Evolutionary conservation across 2,888 invertebrate species (phyloP), one percentile per base, ranked within the genome.

Genomic region (Machimus atricapillus): DNA sequence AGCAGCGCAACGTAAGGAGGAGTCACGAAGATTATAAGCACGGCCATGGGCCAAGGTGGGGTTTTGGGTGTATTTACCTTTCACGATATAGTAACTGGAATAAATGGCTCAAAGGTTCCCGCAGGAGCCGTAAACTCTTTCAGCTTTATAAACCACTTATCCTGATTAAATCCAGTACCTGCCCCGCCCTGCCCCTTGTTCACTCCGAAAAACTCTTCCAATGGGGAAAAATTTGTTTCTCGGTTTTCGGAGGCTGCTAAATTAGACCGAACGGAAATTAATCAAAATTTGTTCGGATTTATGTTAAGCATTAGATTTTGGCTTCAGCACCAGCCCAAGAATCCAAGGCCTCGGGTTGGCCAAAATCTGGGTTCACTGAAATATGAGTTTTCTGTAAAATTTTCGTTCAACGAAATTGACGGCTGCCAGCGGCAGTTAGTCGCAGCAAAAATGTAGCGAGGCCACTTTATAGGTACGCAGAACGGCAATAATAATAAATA

Each of bases 131-230:
- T 85, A 85, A 85, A 85, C 85, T 85, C 85, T 85, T 85, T 85
- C 85, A 74, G 85, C 85, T 85, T 85, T 85, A 85, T 85, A 85
- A 66, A 85, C 85, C 85, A 85, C 85, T 85, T 85, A 85, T 85
- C 85, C 85, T 85, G 85, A 85, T 85, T 85, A 85, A 85, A 85
- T 85, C 85, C 31, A 74, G 43, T 46, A 74, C 46, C 43, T 46
- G 31, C 37, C 43, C 46, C 43, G 46, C 74, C 46, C 31, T 31
- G 27, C 46, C 74, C 43, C 23, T 52, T 37, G 43, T 27, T 46
- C 27, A 12, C 27, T 23, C 27, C 27, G 46, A 23, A 27, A 40
- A 40, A 76, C 34, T 27, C 27, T 37, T 3, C 37, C 34, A n/a
- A 34, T 40, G 19, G 5, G n/a, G 40, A 76, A 76, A 58, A 82